Evolutionary conservation across 2,888 invertebrate species (phyloP), one percentile per base, ranked within the genome.

Genomic region (Platycheirus rosarum): DNA sequence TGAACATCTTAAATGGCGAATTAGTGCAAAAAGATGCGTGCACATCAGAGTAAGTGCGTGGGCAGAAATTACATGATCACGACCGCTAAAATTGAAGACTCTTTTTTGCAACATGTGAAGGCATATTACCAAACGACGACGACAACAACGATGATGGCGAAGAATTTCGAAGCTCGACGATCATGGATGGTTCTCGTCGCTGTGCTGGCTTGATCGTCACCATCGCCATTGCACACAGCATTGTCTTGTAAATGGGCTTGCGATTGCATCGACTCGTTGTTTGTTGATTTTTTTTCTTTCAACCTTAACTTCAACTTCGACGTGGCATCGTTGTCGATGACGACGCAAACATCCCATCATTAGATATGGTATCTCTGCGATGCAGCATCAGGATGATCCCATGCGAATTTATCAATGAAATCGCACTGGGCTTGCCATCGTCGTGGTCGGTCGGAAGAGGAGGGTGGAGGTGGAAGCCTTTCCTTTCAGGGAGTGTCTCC

Each of bases 11-110:
- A 82, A 82, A 82, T 77, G 82, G 82, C 77, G 82, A 82, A 82
- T 82, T 82, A 82, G 82, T 82, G 77, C 82, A 82, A 48, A n/a
- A 65, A 82, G 82, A 82, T 82, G 82, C 82, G 82, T 82, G 82
- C 82, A 73, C 68, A n/a, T n/a, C n/a, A 51, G 62, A 82, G 82
- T 84, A 76, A 82, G 86, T 89, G 89, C 89, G 89, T 89, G 89
- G 89, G 89, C 87, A 89, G 89, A 87, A 89, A 89, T 89, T 89
- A 89, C 89, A 89, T 88, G 89, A 89, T 89, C 89, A 89, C 89
- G 89, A 89, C 86, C 88, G 89, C 89, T 89, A 88, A 88, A 88
- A 88, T 82, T 82, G 82, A 82, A 77, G 82, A 42, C 82, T 68
- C 55, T 42, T 37, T n/a, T 48, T 60, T 44, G 57, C 53, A 75